These are phyloP conservation scores for Cotesia vestalis DNA, from an alignment of 1,140 invertebrate genomes.

Conservation along the genomic window DNA sequence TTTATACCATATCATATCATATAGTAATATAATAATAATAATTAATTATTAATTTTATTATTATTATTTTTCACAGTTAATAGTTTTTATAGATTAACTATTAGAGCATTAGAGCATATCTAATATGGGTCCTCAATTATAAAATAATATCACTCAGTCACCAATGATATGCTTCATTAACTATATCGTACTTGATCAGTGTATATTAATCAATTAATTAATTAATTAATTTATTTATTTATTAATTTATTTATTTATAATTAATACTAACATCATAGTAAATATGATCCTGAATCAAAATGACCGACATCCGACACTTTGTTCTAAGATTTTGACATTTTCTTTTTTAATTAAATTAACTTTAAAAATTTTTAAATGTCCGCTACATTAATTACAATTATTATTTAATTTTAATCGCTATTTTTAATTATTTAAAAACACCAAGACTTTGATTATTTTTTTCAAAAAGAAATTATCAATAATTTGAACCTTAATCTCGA, in stretches of 20 bases:
- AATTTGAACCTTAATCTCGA: neutral
- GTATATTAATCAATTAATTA: constrained; percentile 15
- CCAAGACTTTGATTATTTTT: neutral
- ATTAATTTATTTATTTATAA: neutral
- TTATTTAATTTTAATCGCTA: too few species aligned
- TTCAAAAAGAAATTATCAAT: neutral
- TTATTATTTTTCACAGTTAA: constrained; percentile 36
- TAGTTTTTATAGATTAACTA: constrained; percentile 36
- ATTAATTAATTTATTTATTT: neutral
- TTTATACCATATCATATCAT: too few species aligned
- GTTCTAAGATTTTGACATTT: constrained; percentile 27
- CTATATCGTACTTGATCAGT: constrained; percentile 42
- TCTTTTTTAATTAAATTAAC: constrained; percentile 36
- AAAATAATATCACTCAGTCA: constrained; percentile 58
- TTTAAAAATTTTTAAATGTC: too few species aligned
- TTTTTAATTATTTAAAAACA: too few species aligned
- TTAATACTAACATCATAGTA: too few species aligned
- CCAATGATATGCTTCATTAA: constrained; percentile 61
- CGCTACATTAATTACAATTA: too few species aligned
- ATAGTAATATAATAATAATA: too few species aligned
- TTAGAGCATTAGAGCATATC: constrained; percentile 36
- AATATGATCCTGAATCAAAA: too few species aligned
- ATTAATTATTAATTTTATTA: neutral
- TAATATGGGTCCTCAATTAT: constrained; percentile 48
- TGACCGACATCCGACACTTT: too few species aligned